Evolutionary conservation across 2,797 vertebrate genomes (phyloP), one percentile per base, ranked within the genome.

Genomic region (Sebastes cheni): DNA sequence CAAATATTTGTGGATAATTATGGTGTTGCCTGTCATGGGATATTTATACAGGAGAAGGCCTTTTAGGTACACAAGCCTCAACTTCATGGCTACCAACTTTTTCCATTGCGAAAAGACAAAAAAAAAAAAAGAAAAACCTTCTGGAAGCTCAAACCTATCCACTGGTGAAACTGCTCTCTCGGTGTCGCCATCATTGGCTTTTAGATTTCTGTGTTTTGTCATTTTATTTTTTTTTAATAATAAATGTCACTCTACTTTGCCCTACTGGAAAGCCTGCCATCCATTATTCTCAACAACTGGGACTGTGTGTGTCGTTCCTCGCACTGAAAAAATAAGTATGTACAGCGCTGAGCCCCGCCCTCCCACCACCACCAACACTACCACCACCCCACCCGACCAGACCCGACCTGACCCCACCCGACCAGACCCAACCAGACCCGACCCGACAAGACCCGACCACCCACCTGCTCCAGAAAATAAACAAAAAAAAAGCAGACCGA

Each of bases 291-390:
- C 36, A 76, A 81, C 72, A 52, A 62, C 78, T 65, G 81, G 71
- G 82, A 81, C 81, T 50, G 30, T 62, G 69, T 61, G 61, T 88
- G 76, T 90, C 74, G n/a, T 82, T 87, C 65, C 70, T 89, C 50
- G 88, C 91, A 93, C 90, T 93, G 89, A 84, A 92, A 94, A 94
- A 95, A 95, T 79, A 94, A 95, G 90, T 95, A 95, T 95, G 88
- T 95, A 96, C 95, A 95, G 94, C 92, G 84, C 88, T 79, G 89
- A 93, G 82, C 87, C 80, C 83, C 39, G 1, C 66, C 27, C 66
- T 8, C 54, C 84, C 74, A 11, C 69, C 75, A 2, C 12, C 46
- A 14, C 77, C 85, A 29, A 18, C 65, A 11, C 0, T 5, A 42
- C 52, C 46, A 42, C 70, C 16, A 12, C 22, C 67, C 27, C 5